Evolutionary conservation across 1,140 invertebrate genomes (phyloP), one percentile per base, ranked within the genome.

Genomic region (Calephelis virginiensis): DNA sequence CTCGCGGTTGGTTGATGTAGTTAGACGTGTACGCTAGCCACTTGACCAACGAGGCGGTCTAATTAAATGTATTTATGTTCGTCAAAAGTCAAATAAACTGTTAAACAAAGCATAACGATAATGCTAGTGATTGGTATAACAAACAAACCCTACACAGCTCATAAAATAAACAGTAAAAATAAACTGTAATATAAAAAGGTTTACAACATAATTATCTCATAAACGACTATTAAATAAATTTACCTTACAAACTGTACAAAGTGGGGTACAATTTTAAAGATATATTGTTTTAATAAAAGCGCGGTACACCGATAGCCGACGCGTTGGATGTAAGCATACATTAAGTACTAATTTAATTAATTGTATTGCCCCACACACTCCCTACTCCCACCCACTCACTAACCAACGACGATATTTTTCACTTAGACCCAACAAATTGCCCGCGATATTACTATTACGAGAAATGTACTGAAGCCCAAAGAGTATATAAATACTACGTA

Each of bases 301-400:
- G 77, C 69, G 59, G 72, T 64, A 59, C 66, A 61, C 37, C 61
- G 73, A 63, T 66, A 61, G 70, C 60, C 72, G 74, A 71, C 78
- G 73, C 82, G 69, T 75, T 76, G 63, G 70, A 65, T 73, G 75
- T 70, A 73, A 78, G 75, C 76, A 83, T 84, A 85, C 81, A 81
- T 82, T 82, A 78, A 85, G 83, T 87, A 82, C 80, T 88, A 90
- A 90, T 86, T 86, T 85, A 88, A 88, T 87, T 86, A 89, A 87
- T 87, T 81, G 81, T 82, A 82, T 83, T 86, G 83, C 79, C 81
- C 80, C 79, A 80, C 74, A 83, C 75, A 79, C 75, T 67, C 12
- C 67, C 28, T 64, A 64, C 47, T 60, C 47, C 43, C 5, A 6
- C 45, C 7, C 64, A 28, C 76, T 71, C 66, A 64, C 76, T 73